Evolutionary conservation across 2,797 vertebrate genomes (phyloP).

Genomic region (Antrozous pallidus): DNA sequence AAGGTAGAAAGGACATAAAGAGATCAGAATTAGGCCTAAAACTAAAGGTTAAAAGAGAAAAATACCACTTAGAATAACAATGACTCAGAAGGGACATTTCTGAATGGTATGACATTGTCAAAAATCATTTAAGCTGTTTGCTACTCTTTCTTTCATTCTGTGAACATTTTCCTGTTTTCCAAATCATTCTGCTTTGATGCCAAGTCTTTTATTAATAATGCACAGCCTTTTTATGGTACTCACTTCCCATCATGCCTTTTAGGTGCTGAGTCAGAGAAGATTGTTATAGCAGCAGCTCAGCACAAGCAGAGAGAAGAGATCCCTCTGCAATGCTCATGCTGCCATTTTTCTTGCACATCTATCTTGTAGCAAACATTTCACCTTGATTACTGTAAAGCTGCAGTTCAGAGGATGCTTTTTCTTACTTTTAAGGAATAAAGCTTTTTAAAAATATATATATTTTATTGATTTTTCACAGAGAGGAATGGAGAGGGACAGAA

Average conservation of each 20-base stretch:
- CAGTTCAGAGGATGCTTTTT: constrained; percentile 41
- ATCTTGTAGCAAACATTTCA: constrained; percentile 36
- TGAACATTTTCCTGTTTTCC: constrained; percentile 76
- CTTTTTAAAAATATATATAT: too few species aligned
- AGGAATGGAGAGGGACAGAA: too few species aligned
- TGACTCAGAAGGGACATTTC: not conserved
- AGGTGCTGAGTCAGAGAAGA: constrained; percentile 83
- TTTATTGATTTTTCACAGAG: too few species aligned
- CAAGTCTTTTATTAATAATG: constrained; percentile 81
- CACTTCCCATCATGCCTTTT: constrained; percentile 68
- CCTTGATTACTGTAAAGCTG: not conserved
- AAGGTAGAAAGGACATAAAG: not conserved
- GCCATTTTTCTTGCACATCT: constrained; percentile 32
- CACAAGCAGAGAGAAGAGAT: constrained; percentile 42
- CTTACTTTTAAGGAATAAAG: not conserved
- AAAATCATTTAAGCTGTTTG: not conserved
- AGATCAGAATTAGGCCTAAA: not conserved
- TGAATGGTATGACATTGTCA: not conserved
- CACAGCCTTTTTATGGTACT: constrained; percentile 72
- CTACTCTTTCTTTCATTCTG: constrained; percentile 26
- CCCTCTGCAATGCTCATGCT: constrained; percentile 67
- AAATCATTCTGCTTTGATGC: constrained; percentile 71
- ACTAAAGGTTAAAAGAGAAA: not conserved
- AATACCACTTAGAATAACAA: not conserved
- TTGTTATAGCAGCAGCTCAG: constrained; percentile 69